Base-by-base conservation (phyloP, 2,113 vertebrate species). In the Puma concolor region DNA sequence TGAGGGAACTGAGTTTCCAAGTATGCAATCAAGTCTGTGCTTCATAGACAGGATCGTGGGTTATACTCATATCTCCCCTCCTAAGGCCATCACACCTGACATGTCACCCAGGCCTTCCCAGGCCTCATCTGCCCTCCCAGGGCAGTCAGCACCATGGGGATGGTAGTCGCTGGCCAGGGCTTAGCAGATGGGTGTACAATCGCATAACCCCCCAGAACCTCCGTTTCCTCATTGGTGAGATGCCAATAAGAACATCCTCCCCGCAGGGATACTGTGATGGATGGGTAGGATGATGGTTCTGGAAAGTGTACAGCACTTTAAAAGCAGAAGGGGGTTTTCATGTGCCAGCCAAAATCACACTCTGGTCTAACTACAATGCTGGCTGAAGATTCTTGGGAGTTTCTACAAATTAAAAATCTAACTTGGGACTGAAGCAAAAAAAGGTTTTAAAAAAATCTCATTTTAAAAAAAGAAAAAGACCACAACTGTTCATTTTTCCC, bases 351-450 rank as follows among this genome's bases (percentile, higher is more conserved):
- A 57, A 67, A 86, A 36, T 77, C 76, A n/a, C 89, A 33, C 41
- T 66, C 48, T 63, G 57, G 13, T 44, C 69, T 41, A 84, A 92
- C n/a, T 84, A n/a, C 33, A 91, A 69, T 38, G 80, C 48, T 66
- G 86, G 27, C 7, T 79, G 36, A 90, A 95, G 50, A 31, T 76
- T 63, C 57, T 97, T 31, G 23, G 54, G 36, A 54, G 29, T 66
- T 85, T 95, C 41, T 76, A 15, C 16, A 94, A 77, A 76, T 41
- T 92, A 94, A 89, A 97, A 69, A 88, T 76, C 54, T 88, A 76
- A 95, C 27, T 83, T 84, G 36, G 14, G 44, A 66, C 4, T 79
- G 54, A 87, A 33, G 31, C 6, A 48, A 76, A 52, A 67, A 36
- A 63, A 52, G 67, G 50, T 21, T 33, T 19, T 63, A 69, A 66